Percentiles rank a stretch among this genome's conserved stretches.
phyloP scores from a whole-genome alignment of 1,140 invertebrate species.

The Drosophila setifemur region DNA sequence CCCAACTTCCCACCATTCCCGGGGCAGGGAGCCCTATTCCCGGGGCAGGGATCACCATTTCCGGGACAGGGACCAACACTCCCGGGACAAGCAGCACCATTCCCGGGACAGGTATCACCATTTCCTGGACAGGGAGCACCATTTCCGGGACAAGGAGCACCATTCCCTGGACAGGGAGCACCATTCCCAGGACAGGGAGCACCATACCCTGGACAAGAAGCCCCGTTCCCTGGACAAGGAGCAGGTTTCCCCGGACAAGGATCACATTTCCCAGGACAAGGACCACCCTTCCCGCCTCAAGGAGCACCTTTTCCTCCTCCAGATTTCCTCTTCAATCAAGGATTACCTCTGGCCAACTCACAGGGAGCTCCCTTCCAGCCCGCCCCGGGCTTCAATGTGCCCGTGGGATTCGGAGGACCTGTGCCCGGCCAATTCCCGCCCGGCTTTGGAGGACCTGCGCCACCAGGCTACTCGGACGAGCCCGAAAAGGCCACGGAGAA shows the following conservation, averaged over 20 bases:
- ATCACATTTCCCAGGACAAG: background rate
- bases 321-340: conserved; percentile 54
- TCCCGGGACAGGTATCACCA: conserved; percentile 1
- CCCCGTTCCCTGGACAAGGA: background rate
- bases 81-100: background rate
- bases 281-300: background rate
- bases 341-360: conserved; percentile 33
- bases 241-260: background rate
- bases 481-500: background rate
- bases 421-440: conserved; percentile 34
- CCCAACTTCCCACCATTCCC: background rate
- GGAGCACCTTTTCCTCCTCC: background rate
- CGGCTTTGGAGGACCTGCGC: conserved; percentile 44
- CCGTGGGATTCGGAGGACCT: conserved; percentile 46
- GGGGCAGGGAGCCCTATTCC: background rate
- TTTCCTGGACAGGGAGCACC: conserved; percentile 2
- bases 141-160: background rate
- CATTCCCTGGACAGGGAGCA: background rate
- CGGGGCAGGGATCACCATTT: background rate
- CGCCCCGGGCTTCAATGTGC: conserved; percentile 37
- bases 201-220: background rate
- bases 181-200: background rate
- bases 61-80: conserved; percentile 1
- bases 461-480: conserved; percentile 8
- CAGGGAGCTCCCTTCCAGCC: conserved; percentile 40